phyloP scores from a whole-genome alignment of 2,888 invertebrate genomes.

The Athetis lepigone region DNA sequence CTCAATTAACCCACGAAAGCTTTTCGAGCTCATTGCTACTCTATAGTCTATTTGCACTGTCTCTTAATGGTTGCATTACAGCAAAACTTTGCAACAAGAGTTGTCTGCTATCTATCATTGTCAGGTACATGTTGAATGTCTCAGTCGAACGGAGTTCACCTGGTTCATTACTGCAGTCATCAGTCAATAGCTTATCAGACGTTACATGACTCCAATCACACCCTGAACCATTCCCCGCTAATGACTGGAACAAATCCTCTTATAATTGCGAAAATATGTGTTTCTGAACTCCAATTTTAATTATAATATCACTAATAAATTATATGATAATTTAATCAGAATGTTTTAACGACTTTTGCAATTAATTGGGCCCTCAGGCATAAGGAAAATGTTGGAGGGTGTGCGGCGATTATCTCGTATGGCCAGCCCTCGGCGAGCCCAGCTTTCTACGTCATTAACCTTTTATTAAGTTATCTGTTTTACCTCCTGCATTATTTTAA shows the following conservation, averaged over 20 bases:
- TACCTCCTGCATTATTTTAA: constrained; percentile 12
- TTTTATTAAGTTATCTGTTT: constrained; percentile 52
- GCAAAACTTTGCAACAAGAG: constrained; percentile 30
- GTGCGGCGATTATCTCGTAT: constrained; percentile 68
- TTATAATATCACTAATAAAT: constrained; percentile 34
- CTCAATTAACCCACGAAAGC: too few species aligned
- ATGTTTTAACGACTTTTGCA: constrained; percentile 68
- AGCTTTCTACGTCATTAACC: constrained; percentile 64
- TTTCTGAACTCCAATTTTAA: constrained; percentile 20
- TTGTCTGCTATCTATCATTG: constrained; percentile 51
- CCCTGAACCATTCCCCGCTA: constrained; percentile 14
- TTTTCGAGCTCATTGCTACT: too few species aligned
- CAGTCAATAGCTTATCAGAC: constrained; percentile 53
- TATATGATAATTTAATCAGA: constrained; percentile 66
- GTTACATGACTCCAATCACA: constrained; percentile 19
- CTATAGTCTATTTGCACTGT: too few species aligned
- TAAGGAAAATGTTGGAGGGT: constrained; percentile 67
- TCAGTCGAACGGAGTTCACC: constrained; percentile 41
- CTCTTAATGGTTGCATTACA: constrained; percentile 14
- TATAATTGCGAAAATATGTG: constrained; percentile 20
- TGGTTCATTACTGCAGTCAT: constrained; percentile 51
- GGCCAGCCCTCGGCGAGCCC: constrained; percentile 55
- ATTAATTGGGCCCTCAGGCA: constrained; percentile 65
- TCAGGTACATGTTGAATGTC: constrained; percentile 42
- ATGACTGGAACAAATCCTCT: constrained; percentile 19